These are phyloP conservation scores for Nomia melanderi DNA, from an alignment of 1,140 invertebrate species.

Conservation along the genomic window DNA sequence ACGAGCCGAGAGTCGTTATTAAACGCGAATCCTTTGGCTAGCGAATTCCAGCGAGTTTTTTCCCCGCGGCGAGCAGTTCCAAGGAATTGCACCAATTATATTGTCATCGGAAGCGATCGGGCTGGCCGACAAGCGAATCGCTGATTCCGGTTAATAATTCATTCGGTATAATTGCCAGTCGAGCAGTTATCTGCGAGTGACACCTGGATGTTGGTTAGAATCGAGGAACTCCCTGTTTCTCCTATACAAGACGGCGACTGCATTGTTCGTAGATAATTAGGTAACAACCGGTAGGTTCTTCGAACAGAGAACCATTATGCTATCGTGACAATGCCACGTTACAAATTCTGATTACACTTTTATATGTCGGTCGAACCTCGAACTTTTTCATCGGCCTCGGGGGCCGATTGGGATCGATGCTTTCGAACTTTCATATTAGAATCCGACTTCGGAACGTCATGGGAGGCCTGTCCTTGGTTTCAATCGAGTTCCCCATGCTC, in stretches of 20 bases:
- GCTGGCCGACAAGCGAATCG: neutral
- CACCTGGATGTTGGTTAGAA: constrained; percentile 1
- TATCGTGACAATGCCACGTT: neutral
- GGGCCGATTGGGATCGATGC: neutral
- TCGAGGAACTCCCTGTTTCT: neutral
- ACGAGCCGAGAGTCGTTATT: neutral
- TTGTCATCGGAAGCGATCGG: neutral
- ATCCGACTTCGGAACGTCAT: neutral
- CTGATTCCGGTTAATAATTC: neutral
- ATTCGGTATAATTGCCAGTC: neutral
- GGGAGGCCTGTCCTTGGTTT: neutral
- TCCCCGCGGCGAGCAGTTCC: neutral
- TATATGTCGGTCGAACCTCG: neutral
- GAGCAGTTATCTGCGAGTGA: neutral
- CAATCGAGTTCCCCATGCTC: neutral
- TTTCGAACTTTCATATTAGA: neutral
- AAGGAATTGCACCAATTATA: neutral
- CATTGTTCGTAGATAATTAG: neutral
- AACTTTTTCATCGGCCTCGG: neutral
- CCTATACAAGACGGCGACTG: neutral
- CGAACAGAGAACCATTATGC: neutral
- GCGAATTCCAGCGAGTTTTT: neutral
- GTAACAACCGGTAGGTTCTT: neutral
- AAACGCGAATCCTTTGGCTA: neutral
- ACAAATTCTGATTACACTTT: neutral